Conservation (phyloP, 2,797 vertebrate species). For the Cossypha heuglini region DNA sequence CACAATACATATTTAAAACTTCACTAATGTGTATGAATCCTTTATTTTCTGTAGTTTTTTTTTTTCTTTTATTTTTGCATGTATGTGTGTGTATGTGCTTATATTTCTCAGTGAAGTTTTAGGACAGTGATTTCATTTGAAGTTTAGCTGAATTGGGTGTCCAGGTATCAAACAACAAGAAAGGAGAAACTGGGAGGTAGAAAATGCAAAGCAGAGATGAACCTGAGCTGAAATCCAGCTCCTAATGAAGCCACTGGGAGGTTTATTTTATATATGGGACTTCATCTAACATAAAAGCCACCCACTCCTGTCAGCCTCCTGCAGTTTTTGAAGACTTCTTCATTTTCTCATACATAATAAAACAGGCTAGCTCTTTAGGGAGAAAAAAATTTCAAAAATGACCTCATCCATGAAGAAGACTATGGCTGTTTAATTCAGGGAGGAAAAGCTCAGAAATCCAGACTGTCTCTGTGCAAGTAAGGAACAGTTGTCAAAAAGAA, state of each 20-base stretch:
- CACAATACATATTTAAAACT: background rate
- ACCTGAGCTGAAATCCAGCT: background rate
- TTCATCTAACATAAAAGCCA: background rate
- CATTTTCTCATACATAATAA: conserved; percentile 2
- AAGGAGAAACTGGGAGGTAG: background rate
- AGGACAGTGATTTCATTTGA: background rate
- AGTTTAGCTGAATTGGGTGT: background rate
- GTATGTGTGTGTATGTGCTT: background rate
- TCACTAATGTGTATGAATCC: rapidly evolving
- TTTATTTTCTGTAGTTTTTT: too few relatives aligned
- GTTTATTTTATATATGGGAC: background rate
- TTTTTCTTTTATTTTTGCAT: background rate
- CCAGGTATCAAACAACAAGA: background rate
- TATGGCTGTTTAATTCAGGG: background rate
- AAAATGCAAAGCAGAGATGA: background rate
- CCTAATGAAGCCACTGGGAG: background rate
- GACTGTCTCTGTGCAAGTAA: background rate
- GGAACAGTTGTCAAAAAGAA: background rate
- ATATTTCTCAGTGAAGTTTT: background rate
- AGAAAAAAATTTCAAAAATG: background rate
- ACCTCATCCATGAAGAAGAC: background rate
- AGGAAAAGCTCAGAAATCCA: background rate
- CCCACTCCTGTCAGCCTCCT: background rate
- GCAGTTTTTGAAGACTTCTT: conserved; percentile 4
- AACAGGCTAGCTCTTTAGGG: background rate